A percentile compares a stretch with the other conserved stretches of the same genome.
These are phyloP conservation scores for Babyrousa celebensis DNA, from an alignment of 2,797 vertebrate genomes.

Conservation along the genomic window DNA sequence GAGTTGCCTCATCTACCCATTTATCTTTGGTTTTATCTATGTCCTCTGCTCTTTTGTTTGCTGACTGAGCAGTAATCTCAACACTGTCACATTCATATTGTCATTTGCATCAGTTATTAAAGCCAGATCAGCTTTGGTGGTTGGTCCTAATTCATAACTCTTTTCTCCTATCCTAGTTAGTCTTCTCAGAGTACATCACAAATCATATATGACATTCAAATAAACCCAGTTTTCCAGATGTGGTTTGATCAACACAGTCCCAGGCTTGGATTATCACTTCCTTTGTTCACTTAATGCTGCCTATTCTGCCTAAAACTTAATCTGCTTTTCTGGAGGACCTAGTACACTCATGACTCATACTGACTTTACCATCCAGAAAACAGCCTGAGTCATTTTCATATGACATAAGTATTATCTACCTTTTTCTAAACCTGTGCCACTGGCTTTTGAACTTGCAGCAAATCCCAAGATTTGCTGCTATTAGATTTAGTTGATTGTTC, in stretches of 20 bases:
- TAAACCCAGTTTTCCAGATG: constrained; percentile 60
- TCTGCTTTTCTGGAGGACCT: constrained; percentile 39
- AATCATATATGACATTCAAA: constrained; percentile 29
- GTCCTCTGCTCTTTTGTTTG: constrained; percentile 3
- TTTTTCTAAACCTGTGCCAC: constrained; percentile 37
- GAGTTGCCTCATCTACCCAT: not conserved
- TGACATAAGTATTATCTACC: constrained; percentile 6
- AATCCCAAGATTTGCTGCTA: constrained; percentile 58
- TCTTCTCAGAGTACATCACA: constrained; percentile 18
- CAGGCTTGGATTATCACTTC: constrained; percentile 70
- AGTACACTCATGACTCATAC: constrained; percentile 47
- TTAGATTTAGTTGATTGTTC: constrained; percentile 32
- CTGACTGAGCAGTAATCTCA: not conserved
- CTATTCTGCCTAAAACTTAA: constrained; percentile 56
- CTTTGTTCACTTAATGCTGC: constrained; percentile 74
- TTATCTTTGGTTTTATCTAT: not conserved
- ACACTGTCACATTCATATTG: constrained; percentile 19
- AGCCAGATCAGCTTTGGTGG: constrained; percentile 25
- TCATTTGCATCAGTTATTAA: constrained; percentile 33
- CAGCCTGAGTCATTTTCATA: constrained; percentile 73
- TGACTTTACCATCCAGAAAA: constrained; percentile 21
- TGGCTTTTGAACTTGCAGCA: constrained; percentile 70
- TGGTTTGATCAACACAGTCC: constrained; percentile 56
- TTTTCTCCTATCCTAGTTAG: not conserved
- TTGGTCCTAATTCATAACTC: not conserved